phyloP scores from a whole-genome alignment of 1,140 invertebrate genomes.

The Tribolium castaneum region DNA sequence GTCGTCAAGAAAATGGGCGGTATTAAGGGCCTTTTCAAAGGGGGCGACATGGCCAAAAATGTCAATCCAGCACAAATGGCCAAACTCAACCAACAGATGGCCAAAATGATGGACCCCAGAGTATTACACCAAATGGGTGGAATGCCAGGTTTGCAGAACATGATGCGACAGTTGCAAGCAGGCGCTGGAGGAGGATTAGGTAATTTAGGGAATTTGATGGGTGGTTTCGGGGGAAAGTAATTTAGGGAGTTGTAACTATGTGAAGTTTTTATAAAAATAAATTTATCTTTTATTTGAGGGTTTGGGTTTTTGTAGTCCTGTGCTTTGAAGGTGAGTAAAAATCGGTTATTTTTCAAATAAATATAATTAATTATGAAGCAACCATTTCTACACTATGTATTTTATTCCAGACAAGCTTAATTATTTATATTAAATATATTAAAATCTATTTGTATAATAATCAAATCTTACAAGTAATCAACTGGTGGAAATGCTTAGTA shows the following conservation, averaged over 20 bases:
- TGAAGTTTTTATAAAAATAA: slow-evolving; percentile 36
- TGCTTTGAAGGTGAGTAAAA: no score
- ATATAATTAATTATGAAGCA: slow-evolving; percentile 46
- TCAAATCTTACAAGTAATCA: slow-evolving; percentile 53
- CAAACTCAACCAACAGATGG: slow-evolving; percentile 99
- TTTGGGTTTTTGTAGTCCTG: no score
- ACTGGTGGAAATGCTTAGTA: slow-evolving; percentile 55
- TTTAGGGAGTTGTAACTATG: neutral
- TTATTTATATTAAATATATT: slow-evolving; percentile 59
- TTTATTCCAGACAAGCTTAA: slow-evolving; percentile 50
- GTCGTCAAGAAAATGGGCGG: slow-evolving; percentile 99
- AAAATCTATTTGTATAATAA: slow-evolving; percentile 56
- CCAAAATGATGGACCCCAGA: slow-evolving; percentile 99
- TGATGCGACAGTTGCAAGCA: slow-evolving; percentile 98
- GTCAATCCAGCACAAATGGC: slow-evolving; percentile 99
- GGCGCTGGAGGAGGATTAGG: slow-evolving; percentile 80
- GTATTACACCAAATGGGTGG: slow-evolving; percentile 95
- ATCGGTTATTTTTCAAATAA: slow-evolving; percentile 49
- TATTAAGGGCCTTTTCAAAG: slow-evolving; percentile 98
- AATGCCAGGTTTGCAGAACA: slow-evolving; percentile 95
- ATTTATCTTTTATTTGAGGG: no score
- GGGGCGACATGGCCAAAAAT: slow-evolving; percentile 98
- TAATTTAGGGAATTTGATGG: slow-evolving; percentile 82
- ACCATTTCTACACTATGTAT: slow-evolving; percentile 50
- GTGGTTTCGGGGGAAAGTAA: slow-evolving; percentile 71